Conservation (phyloP, 37 sponge, comb jelly and placozoan genomes). For the Amphimedon queenslandica region DNA sequence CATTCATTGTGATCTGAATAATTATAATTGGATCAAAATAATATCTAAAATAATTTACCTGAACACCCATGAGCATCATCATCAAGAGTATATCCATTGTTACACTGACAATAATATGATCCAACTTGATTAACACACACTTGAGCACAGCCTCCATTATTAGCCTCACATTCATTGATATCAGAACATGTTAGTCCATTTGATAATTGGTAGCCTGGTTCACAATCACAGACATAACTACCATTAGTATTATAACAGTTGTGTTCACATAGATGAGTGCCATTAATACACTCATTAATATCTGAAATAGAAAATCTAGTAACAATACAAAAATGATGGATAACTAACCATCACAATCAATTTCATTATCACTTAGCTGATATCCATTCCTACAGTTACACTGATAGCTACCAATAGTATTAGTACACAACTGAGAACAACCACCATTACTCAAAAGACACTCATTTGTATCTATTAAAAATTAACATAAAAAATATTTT, state of each 20-base stretch:
- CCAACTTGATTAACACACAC: conserved; percentile 20
- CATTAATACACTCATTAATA: conserved; percentile 54
- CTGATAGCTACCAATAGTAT: conserved; percentile 25
- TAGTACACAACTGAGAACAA: conserved; percentile 23
- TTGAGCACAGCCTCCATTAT: conserved; percentile 37
- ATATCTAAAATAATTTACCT: conserved; percentile 2
- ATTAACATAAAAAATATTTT: neutral
- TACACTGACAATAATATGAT: conserved; percentile 28
- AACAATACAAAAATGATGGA: neutral
- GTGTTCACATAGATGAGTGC: conserved; percentile 25
- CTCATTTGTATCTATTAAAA: conserved; percentile 34
- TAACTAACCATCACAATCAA: conserved; percentile 10
- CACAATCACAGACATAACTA: conserved; percentile 40
- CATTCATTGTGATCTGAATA: conserved; percentile 40
- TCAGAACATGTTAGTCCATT: conserved; percentile 20
- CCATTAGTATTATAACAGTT: conserved; percentile 46
- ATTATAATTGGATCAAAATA: neutral
- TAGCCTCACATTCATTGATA: conserved; percentile 29
- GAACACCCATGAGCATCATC: conserved; percentile 11
- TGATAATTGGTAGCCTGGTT: conserved; percentile 22
- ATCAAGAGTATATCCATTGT: conserved; percentile 13
- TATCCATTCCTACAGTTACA: conserved; percentile 37
- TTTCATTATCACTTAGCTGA: conserved; percentile 1
- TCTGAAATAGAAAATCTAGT: conserved; percentile 18
- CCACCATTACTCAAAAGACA: neutral